These are phyloP conservation scores for Chloroclysta siterata DNA, from an alignment of 2,888 invertebrate genomes.

Conservation along the genomic window DNA sequence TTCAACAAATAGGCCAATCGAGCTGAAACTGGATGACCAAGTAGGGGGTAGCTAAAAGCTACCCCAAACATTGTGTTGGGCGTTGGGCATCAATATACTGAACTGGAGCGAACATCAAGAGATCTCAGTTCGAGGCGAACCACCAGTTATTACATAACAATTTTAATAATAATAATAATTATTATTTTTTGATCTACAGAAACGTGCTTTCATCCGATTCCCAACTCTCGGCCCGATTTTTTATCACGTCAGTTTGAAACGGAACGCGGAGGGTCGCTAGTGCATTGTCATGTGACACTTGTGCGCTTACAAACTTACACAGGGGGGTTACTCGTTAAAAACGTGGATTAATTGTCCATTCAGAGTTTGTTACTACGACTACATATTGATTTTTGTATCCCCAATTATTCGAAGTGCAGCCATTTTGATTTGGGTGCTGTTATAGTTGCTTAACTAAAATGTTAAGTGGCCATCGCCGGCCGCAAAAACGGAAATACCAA, in stretches of 20 bases:
- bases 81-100: too few relatives aligned
- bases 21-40: too few relatives aligned
- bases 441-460: conserved; percentile 11
- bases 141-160: background rate
- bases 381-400: conserved; percentile 39
- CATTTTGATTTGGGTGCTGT: conserved; percentile 7
- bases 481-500: conserved; percentile 21
- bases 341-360: conserved; percentile 72
- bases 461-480: conserved; percentile 11
- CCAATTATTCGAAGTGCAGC: conserved; percentile 19
- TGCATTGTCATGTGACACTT: conserved; percentile 82
- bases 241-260: conserved; percentile 72
- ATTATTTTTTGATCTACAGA: conserved; percentile 7
- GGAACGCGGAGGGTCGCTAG: conserved; percentile 72
- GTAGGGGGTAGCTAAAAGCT: too few relatives aligned
- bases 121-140: too few relatives aligned
- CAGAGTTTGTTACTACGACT: conserved; percentile 47
- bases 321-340: conserved; percentile 73
- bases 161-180: conserved; percentile 25
- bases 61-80: too few relatives aligned
- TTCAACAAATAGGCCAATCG: too few relatives aligned
- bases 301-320: conserved; percentile 72
- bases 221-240: conserved; percentile 67
- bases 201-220: conserved; percentile 63
- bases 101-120: too few relatives aligned